Base-by-base conservation (phyloP, 1,140 invertebrate genomes). In the Ceratosolen fusciceps region DNA sequence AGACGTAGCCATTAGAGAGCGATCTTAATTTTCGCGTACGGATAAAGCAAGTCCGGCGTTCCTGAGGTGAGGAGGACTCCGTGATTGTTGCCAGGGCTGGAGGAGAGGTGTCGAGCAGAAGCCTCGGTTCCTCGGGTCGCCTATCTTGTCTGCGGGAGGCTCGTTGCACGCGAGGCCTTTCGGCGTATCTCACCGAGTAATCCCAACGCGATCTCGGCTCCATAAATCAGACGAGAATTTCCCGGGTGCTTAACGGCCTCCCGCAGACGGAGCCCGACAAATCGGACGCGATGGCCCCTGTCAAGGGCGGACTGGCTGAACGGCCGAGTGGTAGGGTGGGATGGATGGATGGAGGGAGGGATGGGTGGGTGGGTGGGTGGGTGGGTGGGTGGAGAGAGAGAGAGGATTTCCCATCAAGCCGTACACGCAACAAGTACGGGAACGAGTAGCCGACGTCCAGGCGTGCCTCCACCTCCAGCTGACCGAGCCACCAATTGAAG, bases 341-440 rank as follows among this genome's bases (percentile, higher is more conserved):
- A 21, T 3, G 49, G 12, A 52, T 52, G 43, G 2, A n/a, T n/a
- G n/a, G n/a, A 7, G 43, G 16, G 43, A 16, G 43, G 43, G 8
- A 47, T 47, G 43, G 2, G n/a, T n/a, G n/a, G n/a, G n/a, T n/a
- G n/a, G n/a, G n/a, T n/a, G n/a, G n/a, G n/a, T n/a, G n/a, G n/a
- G n/a, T n/a, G n/a, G n/a, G n/a, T n/a, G n/a, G n/a, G n/a, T n/a
- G n/a, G n/a, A n/a, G n/a, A 21, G 5, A 19, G 12, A 52, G 10
- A 37, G 29, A 24, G n/a, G 24, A 47, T 16, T 47, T 70, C 47
- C 43, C 37, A 26, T 47, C 65, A 9, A 12, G n/a, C n/a, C 71
- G 79, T 75, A 31, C 39, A 47, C 58, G 71, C 80, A 79, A 83
- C 68, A 75, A 47, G 79, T 58, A 65, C 65, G n/a, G n/a, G n/a